Evolutionary conservation across 2,797 vertebrate genomes (phyloP), one percentile per base, ranked within the genome.

Genomic region (Bovichtus variegatus): DNA sequence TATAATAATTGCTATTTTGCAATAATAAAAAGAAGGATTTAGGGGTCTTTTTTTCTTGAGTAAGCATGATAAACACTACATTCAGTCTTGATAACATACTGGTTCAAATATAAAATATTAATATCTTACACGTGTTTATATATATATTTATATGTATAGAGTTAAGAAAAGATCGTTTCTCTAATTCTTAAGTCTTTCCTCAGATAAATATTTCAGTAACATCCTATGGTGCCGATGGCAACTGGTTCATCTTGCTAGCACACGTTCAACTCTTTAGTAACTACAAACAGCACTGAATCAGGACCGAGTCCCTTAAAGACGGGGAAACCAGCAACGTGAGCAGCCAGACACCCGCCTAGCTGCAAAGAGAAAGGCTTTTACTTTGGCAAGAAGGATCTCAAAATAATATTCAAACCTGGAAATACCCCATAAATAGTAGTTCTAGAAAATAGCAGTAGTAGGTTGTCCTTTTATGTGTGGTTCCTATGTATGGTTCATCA

Each of bases 371-470:
- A 94, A 95, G 95, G 95, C 95, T 94, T 95, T 96, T 95, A 96
- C 97, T 98, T 98, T 97, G 97, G 97, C 97, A 98, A 98, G 95
- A 94, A 95, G 90, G 91, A 94, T 93, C 92, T 93, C 94, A 95
- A 96, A 95, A 96, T 91, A 95, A 94, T 93, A 90, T 84, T 95
- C 91, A 96, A 92, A 96, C 94, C 95, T 94, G 94, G 95, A 96
- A 95, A 94, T 93, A 95, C 92, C 94, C 93, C 94, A 92, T 92
- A 94, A 96, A 94, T 70, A 97, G 96, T 97, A 97, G 96, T 97
- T 95, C 91, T 95, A 93, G 92, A 94, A 94, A 95, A 95, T 95
- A 95, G 94, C 94, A 96, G 95, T 95, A 96, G 94, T 96, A 93
- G 93, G 92, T 94, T 92, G 91, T 92, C 89, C 88, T 90, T 89